These are phyloP conservation scores for Drosophila subpulchrella DNA, from an alignment of 1,140 invertebrate genomes.

Conservation along the genomic window DNA sequence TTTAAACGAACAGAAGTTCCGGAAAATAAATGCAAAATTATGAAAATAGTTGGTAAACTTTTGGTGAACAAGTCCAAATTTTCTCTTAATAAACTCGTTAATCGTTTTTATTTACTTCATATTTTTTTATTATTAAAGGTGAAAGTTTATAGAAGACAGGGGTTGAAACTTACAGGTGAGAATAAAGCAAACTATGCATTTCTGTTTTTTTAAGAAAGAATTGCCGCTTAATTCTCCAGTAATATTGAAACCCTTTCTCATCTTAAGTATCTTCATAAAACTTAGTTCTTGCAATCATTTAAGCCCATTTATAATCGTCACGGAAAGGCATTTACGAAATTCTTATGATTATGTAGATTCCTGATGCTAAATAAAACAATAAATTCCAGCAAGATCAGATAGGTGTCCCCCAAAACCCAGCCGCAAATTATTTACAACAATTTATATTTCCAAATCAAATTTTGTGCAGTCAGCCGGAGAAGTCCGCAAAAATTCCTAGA, in stretches of 20 bases:
- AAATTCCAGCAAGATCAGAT: constrained; percentile 26
- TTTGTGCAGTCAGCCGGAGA: constrained; percentile 9
- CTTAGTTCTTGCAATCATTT: not conserved
- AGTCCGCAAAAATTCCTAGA: constrained; percentile 36
- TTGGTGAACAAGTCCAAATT: not conserved
- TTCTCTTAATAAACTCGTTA: constrained; percentile 2
- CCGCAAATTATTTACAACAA: constrained; percentile 26
- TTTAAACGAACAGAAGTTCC: constrained; percentile 24
- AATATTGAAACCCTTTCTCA: no score
- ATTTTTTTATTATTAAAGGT: not conserved
- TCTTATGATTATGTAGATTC: not conserved
- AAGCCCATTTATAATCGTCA: not conserved
- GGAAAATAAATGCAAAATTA: constrained; percentile 33
- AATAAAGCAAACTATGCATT: no score
- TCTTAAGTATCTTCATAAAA: no score
- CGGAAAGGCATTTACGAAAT: not conserved
- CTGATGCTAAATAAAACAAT: not conserved
- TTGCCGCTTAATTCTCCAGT: no score
- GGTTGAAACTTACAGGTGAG: no score
- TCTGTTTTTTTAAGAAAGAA: no score
- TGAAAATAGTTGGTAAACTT: constrained; percentile 26
- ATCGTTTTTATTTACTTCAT: constrained; percentile 1
- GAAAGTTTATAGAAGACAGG: no score
- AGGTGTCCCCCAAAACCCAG: constrained; percentile 8
- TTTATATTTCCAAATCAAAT: constrained; percentile 31